Conservation (phyloP, 92 coral and sea anemone species). For the Blastomussa wellsi region DNA sequence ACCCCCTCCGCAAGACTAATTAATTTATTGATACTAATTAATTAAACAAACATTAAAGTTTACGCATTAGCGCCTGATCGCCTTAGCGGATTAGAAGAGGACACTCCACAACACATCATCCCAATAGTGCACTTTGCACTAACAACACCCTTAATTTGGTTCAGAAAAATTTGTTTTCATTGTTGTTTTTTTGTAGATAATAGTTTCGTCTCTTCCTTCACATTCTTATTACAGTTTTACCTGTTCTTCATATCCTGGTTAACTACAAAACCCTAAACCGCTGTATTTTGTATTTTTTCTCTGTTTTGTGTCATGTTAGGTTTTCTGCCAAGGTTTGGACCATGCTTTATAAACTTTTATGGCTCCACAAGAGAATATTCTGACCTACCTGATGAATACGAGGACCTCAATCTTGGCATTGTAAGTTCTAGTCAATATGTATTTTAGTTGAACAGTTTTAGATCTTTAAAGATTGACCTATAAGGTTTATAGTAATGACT, state of each 20-base stretch:
- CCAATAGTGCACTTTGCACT: too few relatives aligned
- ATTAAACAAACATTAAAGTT: too few relatives aligned
- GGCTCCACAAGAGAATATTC: conserved; percentile 97
- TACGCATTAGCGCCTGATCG: too few relatives aligned
- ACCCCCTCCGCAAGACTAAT: too few relatives aligned
- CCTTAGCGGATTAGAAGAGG: too few relatives aligned
- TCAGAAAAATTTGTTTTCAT: neutral
- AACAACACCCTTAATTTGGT: neutral
- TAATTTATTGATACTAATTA: too few relatives aligned
- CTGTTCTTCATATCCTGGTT: too few relatives aligned
- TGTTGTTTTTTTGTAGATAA: neutral
- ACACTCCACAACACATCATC: too few relatives aligned
- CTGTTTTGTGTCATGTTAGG: conserved; percentile 41
- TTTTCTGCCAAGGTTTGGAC: conserved; percentile 89
- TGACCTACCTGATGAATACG: conserved; percentile 83
- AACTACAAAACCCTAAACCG: neutral
- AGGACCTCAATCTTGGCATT: conserved; percentile 83
- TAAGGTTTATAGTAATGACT: too few relatives aligned
- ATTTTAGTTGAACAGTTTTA: too few relatives aligned
- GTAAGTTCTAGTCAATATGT: conserved; percentile 49
- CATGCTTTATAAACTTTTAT: conserved; percentile 84
- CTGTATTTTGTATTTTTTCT: neutral
- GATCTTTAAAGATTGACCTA: neutral
- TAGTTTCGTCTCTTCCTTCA: too few relatives aligned
- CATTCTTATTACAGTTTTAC: too few relatives aligned